A percentile compares a stretch with the other conserved stretches of the same genome.
phyloP scores from a whole-genome alignment of 35 echinoderm and acorn worm species.

The Apostichopus japonicus region DNA sequence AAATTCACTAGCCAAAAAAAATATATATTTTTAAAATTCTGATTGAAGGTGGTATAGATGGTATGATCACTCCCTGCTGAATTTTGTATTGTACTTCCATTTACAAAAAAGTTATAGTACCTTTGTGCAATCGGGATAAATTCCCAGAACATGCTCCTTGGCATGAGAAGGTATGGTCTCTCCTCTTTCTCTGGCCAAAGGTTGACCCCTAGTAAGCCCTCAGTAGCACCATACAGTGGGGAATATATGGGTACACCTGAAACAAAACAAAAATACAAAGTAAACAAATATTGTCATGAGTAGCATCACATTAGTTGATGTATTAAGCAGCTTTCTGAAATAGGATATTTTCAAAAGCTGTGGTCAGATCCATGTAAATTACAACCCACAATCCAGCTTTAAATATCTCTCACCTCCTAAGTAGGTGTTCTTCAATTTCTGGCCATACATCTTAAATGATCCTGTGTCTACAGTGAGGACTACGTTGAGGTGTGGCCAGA shows the following conservation, averaged over 20 bases:
- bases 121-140: conserved; percentile 89
- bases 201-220: conserved; percentile 90
- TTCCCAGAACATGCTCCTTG: conserved; percentile 91
- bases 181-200: conserved; percentile 77
- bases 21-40: background rate
- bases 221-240: conserved; percentile 85
- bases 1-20: background rate
- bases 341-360: background rate
- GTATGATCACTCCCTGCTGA: no score
- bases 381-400: background rate
- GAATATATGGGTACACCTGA: conserved; percentile 84
- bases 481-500: conserved; percentile 85
- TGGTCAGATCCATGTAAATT: background rate
- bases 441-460: conserved; percentile 77
- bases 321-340: background rate
- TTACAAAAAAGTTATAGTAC: conserved; percentile 24
- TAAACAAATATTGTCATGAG: background rate
- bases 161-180: conserved; percentile 70
- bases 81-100: no score
- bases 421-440: conserved; percentile 62
- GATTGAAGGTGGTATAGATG: background rate
- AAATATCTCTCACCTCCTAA: conserved; percentile 55
- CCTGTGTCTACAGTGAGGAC: conserved; percentile 72
- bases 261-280: background rate
- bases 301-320: background rate